Conservation (phyloP, 2,113 vertebrate species). For the Vidua chalybeata region DNA sequence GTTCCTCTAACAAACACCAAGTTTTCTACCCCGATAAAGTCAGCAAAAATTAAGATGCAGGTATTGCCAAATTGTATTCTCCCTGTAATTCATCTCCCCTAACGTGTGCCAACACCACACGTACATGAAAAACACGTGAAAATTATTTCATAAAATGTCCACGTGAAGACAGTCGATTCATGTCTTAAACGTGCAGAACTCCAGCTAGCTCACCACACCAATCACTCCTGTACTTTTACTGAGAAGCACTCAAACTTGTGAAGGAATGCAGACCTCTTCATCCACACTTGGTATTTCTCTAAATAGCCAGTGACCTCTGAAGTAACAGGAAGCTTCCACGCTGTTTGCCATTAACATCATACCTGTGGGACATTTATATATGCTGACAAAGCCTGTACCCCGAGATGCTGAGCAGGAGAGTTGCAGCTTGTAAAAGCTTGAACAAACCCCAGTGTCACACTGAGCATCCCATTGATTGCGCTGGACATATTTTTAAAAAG, state of each 20-base stretch:
- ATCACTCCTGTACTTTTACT: neutral
- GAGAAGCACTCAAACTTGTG: neutral
- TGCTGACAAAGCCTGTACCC: neutral
- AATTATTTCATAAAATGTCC: neutral
- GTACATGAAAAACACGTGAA: fast-evolving
- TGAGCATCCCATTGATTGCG: neutral
- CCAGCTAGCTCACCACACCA: neutral
- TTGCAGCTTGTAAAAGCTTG: neutral
- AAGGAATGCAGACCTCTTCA: neutral
- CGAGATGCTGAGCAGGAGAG: neutral
- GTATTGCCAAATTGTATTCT: neutral
- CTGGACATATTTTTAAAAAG: neutral
- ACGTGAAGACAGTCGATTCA: too few relatives aligned
- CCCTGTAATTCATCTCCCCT: neutral
- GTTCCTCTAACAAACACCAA: neutral
- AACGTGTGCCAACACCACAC: fast-evolving
- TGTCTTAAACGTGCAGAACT: neutral
- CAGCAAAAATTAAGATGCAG: neutral
- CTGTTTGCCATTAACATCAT: neutral
- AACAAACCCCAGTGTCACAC: neutral
- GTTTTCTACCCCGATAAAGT: neutral
- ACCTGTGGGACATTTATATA: neutral
- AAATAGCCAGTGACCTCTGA: neutral
- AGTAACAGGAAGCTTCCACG: neutral
- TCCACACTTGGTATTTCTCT: neutral